These are phyloP conservation scores for Dallia pectoralis DNA, from an alignment of 2,797 vertebrate species.

Conservation along the genomic window DNA sequence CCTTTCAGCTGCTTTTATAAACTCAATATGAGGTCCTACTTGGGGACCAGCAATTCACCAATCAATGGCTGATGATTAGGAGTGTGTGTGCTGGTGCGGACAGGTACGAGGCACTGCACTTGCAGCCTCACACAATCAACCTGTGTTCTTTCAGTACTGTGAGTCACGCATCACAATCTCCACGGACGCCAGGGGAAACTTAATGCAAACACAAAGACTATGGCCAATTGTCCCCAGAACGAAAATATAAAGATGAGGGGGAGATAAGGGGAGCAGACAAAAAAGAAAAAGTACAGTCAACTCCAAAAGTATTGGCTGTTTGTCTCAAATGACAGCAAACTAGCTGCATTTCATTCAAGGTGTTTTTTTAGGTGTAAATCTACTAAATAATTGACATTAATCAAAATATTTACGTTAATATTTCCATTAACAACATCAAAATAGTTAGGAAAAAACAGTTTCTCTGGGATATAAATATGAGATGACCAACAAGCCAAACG, in stretches of 20 bases:
- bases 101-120: not conserved
- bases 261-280: not conserved
- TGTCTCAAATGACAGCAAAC: too few relatives aligned
- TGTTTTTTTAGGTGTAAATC: too few relatives aligned
- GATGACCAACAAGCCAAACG: too few relatives aligned
- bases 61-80: conserved; percentile 10
- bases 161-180: not conserved
- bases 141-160: not conserved
- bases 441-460: not conserved
- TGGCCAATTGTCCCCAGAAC: not conserved
- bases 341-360: too few relatives aligned
- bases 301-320: too few relatives aligned
- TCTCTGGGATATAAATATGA: not conserved
- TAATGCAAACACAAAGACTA: not conserved
- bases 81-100: not conserved
- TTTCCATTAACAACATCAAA: too few relatives aligned
- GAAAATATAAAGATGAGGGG: not conserved
- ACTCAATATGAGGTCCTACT: conserved; percentile 11
- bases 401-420: too few relatives aligned
- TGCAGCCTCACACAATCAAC: not conserved
- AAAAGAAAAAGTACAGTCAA: not conserved
- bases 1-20: conserved; percentile 37
- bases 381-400: too few relatives aligned
- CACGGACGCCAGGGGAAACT: not conserved
- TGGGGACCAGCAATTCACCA: not conserved